These are phyloP conservation scores for Fragum sueziense DNA, from an alignment of 2,888 invertebrate species.

Conservation along the genomic window DNA sequence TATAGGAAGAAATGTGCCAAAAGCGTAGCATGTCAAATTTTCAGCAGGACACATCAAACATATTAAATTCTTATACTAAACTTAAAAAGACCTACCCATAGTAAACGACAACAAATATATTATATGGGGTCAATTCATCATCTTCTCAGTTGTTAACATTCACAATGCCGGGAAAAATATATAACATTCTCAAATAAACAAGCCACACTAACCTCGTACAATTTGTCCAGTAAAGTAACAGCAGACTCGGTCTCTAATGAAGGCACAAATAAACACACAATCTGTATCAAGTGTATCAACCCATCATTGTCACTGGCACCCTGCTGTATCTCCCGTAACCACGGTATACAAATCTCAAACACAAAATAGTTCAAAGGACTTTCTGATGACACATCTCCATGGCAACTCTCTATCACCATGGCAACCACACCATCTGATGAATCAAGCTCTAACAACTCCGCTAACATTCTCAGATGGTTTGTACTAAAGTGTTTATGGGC, in stretches of 20 bases:
- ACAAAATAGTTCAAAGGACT: conserved; percentile 65
- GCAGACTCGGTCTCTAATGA: conserved; percentile 54
- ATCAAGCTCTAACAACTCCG: conserved; percentile 58
- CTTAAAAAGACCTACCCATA: too few relatives aligned
- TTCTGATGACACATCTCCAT: conserved; percentile 54
- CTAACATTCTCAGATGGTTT: conserved; percentile 64
- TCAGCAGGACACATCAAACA: too few relatives aligned
- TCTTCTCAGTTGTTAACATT: too few relatives aligned
- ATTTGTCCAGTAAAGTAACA: conserved; percentile 53
- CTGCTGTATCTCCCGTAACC: conserved; percentile 64
- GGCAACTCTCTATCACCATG: conserved; percentile 62
- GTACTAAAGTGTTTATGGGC: conserved; percentile 57
- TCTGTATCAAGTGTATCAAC: conserved; percentile 57
- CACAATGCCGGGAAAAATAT: too few relatives aligned
- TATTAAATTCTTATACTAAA: too few relatives aligned
- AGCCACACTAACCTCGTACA: conserved; percentile 68
- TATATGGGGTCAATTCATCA: too few relatives aligned
- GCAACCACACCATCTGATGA: conserved; percentile 58
- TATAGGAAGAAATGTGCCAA: too few relatives aligned
- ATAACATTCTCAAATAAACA: too few relatives aligned
- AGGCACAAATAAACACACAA: conserved; percentile 64
- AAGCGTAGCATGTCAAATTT: too few relatives aligned
- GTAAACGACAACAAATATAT: too few relatives aligned
- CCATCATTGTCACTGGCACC: conserved; percentile 47
- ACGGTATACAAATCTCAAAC: conserved; percentile 68